Evolutionary conservation across 2,797 vertebrate species (phyloP).

Genomic region (Acrocephalus scirpaceus): DNA sequence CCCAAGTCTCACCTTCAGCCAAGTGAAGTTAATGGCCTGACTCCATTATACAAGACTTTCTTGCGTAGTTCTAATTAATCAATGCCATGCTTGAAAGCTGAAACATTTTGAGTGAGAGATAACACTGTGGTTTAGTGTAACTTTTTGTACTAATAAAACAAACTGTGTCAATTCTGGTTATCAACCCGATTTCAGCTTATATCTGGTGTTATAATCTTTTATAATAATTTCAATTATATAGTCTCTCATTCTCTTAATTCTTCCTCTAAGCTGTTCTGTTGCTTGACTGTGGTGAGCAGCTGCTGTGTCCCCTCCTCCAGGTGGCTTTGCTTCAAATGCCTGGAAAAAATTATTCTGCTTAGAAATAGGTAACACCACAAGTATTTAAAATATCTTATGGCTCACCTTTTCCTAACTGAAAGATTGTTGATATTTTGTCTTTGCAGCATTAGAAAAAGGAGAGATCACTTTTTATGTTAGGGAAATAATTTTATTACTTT

Average conservation of each 20-base stretch:
- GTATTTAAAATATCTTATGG: background rate
- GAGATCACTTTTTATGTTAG: background rate
- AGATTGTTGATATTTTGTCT: background rate
- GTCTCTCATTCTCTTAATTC: background rate
- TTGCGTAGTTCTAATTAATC: background rate
- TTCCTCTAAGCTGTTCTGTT: background rate
- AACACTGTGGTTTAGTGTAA: background rate
- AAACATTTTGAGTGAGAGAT: background rate
- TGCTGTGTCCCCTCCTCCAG: background rate
- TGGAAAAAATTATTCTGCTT: background rate
- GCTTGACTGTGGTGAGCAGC: background rate
- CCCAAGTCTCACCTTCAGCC: background rate
- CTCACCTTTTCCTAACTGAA: background rate
- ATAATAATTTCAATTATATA: background rate
- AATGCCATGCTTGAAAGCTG: background rate
- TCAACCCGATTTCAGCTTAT: background rate
- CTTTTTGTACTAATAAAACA: background rate
- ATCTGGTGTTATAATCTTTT: background rate
- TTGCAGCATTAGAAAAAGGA: background rate
- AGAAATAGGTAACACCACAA: background rate
- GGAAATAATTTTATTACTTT: background rate
- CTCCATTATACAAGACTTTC: background rate
- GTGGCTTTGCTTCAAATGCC: background rate
- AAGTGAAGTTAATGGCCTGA: conserved; percentile 13
- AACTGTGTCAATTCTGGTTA: background rate